Evolutionary conservation across 2,113 vertebrate genomes (phyloP), one percentile per base, ranked within the genome.

Genomic region (Aegithalos caudatus): DNA sequence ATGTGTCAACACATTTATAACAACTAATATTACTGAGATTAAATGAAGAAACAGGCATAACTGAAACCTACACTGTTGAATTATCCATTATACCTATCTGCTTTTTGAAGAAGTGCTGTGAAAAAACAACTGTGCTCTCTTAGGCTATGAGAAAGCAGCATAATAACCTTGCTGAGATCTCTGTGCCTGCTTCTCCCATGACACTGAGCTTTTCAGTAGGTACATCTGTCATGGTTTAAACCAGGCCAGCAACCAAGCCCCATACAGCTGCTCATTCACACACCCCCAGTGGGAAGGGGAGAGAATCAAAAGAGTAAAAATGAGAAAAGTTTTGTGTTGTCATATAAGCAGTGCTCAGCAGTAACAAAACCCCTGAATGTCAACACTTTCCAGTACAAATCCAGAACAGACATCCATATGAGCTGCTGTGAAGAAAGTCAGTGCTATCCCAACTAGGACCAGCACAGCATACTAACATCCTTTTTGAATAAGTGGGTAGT

Each of bases 291-390:
- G 24, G 12, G 40, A 64, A 33, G 11, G 28, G n/a, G 17, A 65
- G 10, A 50, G 37, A 66, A 70, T 29, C 1, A 11, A 14, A 62
- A 74, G 22, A 14, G 8, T 74, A 54, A 60, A 87, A 65, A 10
- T 10, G 31, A 45, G 33, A 74, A 74, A 80, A 60, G 10, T 44
- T 14, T 1, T 51, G 20, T 54, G 12, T 8, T 44, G 9, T 48
- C 31, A 13, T n/a, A 23, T 28, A 51, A n/a, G 4, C 15, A 28
- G 9, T 53, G 33, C 33, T 38, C 8, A 12, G 12, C 33, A 40
- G 13, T 25, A 58, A 51, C 0, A 0, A 53, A 74, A 67, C 17
- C 4, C 10, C 15, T n/a, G 38, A n/a, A 12, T 67, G 27, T n/a
- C 33, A 44, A 50, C 21, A 16, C 12, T 11, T 51, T 51, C 15